phyloP scores from a whole-genome alignment of 2,797 vertebrate species.

The Caiman crocodilus region DNA sequence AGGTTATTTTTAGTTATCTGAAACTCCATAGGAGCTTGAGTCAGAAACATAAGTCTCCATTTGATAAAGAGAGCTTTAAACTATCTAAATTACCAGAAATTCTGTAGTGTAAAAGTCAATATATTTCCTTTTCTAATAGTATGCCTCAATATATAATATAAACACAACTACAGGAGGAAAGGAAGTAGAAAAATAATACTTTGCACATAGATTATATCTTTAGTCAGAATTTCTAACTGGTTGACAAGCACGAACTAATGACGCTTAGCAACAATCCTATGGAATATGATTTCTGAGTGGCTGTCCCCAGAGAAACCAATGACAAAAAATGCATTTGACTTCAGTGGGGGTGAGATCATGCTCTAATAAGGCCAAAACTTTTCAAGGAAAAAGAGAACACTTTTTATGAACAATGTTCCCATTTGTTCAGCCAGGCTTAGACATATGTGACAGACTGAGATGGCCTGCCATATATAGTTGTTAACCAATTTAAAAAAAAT shows the following conservation, averaged over 20 bases:
- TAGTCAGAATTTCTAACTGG: not conserved
- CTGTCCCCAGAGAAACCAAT: no score
- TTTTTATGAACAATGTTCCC: not conserved
- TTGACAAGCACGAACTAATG: not conserved
- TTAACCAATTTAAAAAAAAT: not conserved
- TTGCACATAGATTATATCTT: not conserved
- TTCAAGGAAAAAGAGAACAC: not conserved
- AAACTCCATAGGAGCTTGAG: not conserved
- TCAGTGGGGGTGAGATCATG: not conserved
- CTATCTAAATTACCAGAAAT: no score
- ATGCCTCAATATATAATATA: not conserved
- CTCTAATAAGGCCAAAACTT: not conserved
- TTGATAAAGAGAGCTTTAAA: not conserved
- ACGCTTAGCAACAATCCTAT: not conserved
- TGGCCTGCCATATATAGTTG: not conserved
- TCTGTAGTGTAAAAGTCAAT: not conserved
- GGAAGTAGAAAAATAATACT: not conserved
- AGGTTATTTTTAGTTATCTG: not conserved
- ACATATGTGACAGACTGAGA: not conserved
- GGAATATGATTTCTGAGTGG: not conserved
- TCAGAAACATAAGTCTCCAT: no score
- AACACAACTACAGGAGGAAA: not conserved
- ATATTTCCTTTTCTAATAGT: not conserved
- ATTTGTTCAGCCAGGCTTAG: not conserved
- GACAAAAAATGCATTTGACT: not conserved